Evolutionary conservation across 2,113 vertebrate genomes (phyloP).

Genomic region (Formicarius rufipectus): DNA sequence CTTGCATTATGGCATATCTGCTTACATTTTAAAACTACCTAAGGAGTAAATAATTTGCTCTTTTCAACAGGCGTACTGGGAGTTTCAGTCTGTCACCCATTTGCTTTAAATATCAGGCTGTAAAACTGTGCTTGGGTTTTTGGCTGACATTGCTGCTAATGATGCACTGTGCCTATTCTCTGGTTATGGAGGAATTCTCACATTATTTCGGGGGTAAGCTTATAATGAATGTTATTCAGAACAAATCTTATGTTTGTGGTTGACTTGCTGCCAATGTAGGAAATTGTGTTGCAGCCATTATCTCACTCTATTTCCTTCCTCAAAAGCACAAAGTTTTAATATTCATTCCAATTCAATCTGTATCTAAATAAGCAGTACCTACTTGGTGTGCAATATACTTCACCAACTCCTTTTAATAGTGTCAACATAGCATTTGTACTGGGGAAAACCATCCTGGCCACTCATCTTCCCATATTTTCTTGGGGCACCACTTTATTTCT

Average conservation of each 20-base stretch:
- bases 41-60: conserved; percentile 31
- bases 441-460: not conserved
- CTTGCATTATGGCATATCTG: not conserved
- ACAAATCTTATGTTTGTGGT: not conserved
- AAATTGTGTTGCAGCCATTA: not conserved
- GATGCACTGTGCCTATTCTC: conserved; percentile 23
- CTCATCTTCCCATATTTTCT: not conserved
- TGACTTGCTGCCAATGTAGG: conserved; percentile 18
- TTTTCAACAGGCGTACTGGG: not conserved
- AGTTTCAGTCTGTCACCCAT: conserved; percentile 46
- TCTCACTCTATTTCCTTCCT: not conserved
- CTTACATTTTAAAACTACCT: conserved; percentile 24
- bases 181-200: conserved; percentile 45
- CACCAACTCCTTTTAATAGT: not conserved
- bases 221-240: conserved; percentile 14
- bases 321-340: not conserved
- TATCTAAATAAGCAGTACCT: not conserved
- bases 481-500: not conserved
- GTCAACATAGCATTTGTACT: not conserved
- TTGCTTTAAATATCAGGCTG: conserved; percentile 25
- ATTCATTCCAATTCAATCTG: not conserved
- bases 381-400: not conserved
- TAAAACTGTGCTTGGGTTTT: conserved; percentile 20
- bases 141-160: conserved; percentile 11
- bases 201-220: conserved; percentile 44